phyloP scores from a whole-genome alignment of 2,797 vertebrate genomes.

The Benthosema pterotum region DNA sequence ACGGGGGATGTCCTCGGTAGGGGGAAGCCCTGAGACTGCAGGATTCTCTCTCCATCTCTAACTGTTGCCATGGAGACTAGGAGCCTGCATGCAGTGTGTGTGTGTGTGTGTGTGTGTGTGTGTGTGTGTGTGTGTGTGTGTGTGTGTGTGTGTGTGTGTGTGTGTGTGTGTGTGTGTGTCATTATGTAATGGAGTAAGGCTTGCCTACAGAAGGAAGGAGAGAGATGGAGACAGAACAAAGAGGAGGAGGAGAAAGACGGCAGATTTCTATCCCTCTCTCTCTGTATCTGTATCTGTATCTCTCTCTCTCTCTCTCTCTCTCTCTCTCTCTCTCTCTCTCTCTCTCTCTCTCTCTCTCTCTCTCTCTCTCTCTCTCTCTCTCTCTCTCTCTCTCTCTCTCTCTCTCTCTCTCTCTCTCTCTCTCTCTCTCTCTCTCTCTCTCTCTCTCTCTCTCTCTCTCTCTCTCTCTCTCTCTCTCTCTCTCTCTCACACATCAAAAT shows the following conservation, averaged over 20 bases:
- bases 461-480: too few species aligned
- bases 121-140: conserved; percentile 20
- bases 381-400: too few species aligned
- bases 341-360: too few species aligned
- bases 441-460: too few species aligned
- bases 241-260: conserved; percentile 81
- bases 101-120: conserved; percentile 14
- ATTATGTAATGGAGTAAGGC: conserved; percentile 69
- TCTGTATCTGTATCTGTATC: too few species aligned
- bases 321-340: too few species aligned
- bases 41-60: conserved; percentile 78
- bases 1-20: conserved; percentile 76
- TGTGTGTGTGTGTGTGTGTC: conserved; percentile 21
- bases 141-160: conserved; percentile 5
- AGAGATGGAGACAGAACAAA: conserved; percentile 25
- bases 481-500: too few species aligned
- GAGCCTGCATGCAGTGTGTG: conserved; percentile 67
- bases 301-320: too few species aligned
- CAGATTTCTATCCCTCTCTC: conserved; percentile 51
- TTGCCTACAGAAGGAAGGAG: conserved; percentile 33
- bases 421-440: too few species aligned
- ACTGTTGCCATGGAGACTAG: conserved; percentile 83
- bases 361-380: too few species aligned
- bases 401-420: too few species aligned
- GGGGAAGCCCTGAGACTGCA: conserved; percentile 81